Conservation (phyloP, 2,888 invertebrate species). For the Pollenia amentaria region DNA sequence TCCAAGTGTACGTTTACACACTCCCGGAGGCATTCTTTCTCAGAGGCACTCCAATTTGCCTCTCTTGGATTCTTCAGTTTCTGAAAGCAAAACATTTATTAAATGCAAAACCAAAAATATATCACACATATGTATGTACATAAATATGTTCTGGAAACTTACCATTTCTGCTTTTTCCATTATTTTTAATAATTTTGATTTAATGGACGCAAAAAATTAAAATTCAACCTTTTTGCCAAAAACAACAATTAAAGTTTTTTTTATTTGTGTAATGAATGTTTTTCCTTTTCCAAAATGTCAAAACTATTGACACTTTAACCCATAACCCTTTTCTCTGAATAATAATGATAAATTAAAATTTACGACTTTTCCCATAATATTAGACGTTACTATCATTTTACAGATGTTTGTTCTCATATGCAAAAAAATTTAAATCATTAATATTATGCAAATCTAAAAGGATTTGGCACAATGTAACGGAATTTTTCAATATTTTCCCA, state of each 20-base stretch:
- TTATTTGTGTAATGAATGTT: background rate
- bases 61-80: too few species aligned
- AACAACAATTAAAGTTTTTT: background rate
- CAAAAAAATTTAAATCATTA: constrained; percentile 47
- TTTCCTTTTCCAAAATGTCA: constrained; percentile 20
- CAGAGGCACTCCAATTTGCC: too few species aligned
- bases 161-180: too few species aligned
- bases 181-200: too few species aligned
- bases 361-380: background rate
- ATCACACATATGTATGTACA: too few species aligned
- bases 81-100: too few species aligned
- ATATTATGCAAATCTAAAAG: constrained; percentile 62
- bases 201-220: too few species aligned
- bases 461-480: constrained; percentile 61
- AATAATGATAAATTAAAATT: constrained; percentile 15
- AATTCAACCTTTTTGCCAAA: background rate
- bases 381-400: background rate
- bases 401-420: constrained; percentile 13
- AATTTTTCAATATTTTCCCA: constrained; percentile 69
- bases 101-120: too few species aligned
- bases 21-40: too few species aligned
- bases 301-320: constrained; percentile 22
- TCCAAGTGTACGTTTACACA: too few species aligned
- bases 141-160: too few species aligned
- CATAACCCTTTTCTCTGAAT: background rate